Percentiles rank a stretch among this genome's conserved stretches.
These are phyloP conservation scores for Eupithecia abbreviata DNA, from an alignment of 2,888 invertebrate species.

Conservation along the genomic window DNA sequence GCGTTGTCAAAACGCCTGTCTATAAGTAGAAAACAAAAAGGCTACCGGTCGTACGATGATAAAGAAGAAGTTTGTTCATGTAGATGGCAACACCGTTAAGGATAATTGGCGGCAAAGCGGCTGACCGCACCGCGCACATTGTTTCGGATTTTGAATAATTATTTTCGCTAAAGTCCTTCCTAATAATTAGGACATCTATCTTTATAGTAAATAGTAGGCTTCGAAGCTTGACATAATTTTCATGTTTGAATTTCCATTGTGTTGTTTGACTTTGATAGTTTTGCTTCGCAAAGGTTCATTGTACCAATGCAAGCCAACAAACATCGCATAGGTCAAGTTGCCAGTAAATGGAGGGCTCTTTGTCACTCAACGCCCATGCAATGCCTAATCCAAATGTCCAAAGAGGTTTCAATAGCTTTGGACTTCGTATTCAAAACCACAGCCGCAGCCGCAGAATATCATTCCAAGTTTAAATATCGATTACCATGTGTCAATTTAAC, in stretches of 20 bases:
- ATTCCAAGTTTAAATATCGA: slow-evolving; percentile 52
- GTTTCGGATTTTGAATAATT: slow-evolving; percentile 19
- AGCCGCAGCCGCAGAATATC: slow-evolving; percentile 7
- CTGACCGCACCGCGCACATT: slow-evolving; percentile 39
- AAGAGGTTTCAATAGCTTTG: slow-evolving; percentile 1
- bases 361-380: slow-evolving; percentile 40
- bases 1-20: slow-evolving; percentile 49
- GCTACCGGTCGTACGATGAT: not conserved
- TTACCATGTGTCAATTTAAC: slow-evolving; percentile 53
- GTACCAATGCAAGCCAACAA: not conserved
- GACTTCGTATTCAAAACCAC: slow-evolving; percentile 10
- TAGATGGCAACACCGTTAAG: slow-evolving; percentile 51
- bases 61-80: slow-evolving; percentile 38
- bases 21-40: slow-evolving; percentile 22
- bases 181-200: not conserved
- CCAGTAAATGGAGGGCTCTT: slow-evolving; percentile 37
- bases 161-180: not conserved
- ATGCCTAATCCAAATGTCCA: slow-evolving; percentile 24
- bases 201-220: not conserved
- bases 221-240: not conserved
- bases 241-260: slow-evolving; percentile 3
- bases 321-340: slow-evolving; percentile 32
- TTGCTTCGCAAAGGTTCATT: slow-evolving; percentile 1
- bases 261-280: not conserved
- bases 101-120: slow-evolving; percentile 45